Evolutionary conservation across 2,797 vertebrate genomes (phyloP).

Genomic region (Mareca penelope): DNA sequence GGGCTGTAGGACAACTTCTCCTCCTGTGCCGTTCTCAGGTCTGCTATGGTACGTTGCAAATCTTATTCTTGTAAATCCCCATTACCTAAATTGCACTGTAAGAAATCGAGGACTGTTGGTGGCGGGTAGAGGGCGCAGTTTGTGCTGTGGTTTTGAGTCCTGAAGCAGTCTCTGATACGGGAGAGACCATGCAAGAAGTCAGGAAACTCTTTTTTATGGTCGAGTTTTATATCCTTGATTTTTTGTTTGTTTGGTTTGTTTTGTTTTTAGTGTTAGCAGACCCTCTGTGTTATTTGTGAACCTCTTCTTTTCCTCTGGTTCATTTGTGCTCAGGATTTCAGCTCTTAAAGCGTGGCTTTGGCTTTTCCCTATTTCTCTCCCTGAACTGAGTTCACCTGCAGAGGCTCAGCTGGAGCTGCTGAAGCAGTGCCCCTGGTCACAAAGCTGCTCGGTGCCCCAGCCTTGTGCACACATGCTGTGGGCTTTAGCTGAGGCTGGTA

Average conservation of each 20-base stretch:
- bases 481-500: not conserved
- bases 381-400: not conserved
- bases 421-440: not conserved
- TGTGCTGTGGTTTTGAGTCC: not conserved
- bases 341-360: not conserved
- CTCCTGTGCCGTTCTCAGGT: accelerated
- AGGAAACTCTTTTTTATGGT: not conserved
- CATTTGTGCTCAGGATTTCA: not conserved
- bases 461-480: accelerated
- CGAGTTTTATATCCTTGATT: not conserved
- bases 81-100: accelerated
- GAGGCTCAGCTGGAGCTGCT: not conserved
- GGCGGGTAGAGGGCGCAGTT: not conserved
- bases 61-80: accelerated
- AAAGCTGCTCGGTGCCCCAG: not conserved
- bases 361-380: not conserved
- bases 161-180: not conserved
- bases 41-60: not conserved
- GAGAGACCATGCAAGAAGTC: accelerated
- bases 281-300: not conserved
- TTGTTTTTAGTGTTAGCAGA: not conserved
- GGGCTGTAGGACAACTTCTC: accelerated
- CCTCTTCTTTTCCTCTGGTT: not conserved
- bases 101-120: not conserved
- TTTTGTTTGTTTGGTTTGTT: not conserved